Evolutionary conservation across 1,140 invertebrate genomes (phyloP), one percentile per base, ranked within the genome.

Genomic region (Leptinotarsa defecta): DNA sequence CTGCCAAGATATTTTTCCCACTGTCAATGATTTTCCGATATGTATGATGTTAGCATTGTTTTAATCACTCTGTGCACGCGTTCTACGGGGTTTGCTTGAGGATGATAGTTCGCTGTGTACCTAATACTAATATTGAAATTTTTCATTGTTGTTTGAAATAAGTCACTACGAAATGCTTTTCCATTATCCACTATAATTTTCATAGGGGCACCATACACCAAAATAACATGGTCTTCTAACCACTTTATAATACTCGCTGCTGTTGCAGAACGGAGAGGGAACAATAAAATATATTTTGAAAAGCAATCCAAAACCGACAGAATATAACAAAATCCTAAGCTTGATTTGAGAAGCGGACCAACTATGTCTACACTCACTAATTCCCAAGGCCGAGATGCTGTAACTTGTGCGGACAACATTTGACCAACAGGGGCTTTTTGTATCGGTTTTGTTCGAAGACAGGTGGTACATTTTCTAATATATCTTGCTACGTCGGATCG

Each of bases 251-350:
- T 49, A 17, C 3, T 24, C 6, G 70, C 6, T 5, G 70, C 57
- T 11, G 63, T 76, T n/a, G 75, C 62, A 34, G 61, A 48, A n/a
- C 63, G 48, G 19, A 76, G 52, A 20, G 57, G 57, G 19, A 73
- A 62, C 20, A 73, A 34, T 27, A 57, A 20, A 20, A 48, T n/a
- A 62, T 67, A 65, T 19, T 76, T 76, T 27, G 24, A 3, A 65
- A 75, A 71, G 17, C 34, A 1, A n/a, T n/a, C n/a, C n/a, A n/a
- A n/a, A n/a, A n/a, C n/a, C n/a, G n/a, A n/a, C n/a, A n/a, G n/a
- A n/a, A 85, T 57, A 71, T 81, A 85, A 17, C 62, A 49, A 65
- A 82, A 75, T 61, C 84, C 83, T 49, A n/a, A 27, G 19, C 67
- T 57, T 24, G 78, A 80, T 3, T n/a, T 48, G 0, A 82, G 83